These are phyloP conservation scores for Ia io DNA, from an alignment of 2,113 vertebrate genomes.

Conservation along the genomic window DNA sequence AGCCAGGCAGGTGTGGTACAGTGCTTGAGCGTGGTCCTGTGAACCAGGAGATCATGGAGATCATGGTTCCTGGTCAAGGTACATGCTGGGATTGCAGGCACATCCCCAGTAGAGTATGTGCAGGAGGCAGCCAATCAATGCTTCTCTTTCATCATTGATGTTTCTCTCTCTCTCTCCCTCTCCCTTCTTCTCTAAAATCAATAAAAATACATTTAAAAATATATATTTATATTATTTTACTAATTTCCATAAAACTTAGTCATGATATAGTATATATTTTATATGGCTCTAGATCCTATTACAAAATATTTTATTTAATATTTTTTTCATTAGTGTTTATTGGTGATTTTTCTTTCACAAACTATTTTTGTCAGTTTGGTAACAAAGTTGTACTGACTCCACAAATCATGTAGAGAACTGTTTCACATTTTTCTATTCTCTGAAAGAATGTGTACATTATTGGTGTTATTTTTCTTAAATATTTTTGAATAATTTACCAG, in stretches of 20 bases:
- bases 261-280: not conserved
- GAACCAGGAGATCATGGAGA: too few relatives aligned
- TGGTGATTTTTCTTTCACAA: not conserved
- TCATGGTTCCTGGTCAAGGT: too few relatives aligned
- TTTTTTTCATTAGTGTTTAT: not conserved
- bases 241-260: not conserved
- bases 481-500: not conserved
- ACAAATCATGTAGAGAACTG: not conserved
- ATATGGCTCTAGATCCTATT: not conserved
- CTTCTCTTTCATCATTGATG: too few relatives aligned
- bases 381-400: not conserved
- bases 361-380: not conserved
- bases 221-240: not conserved
- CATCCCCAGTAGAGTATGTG: too few relatives aligned
- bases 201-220: too few relatives aligned
- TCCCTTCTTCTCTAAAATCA: too few relatives aligned
- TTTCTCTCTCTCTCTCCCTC: too few relatives aligned
- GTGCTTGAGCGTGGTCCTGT: too few relatives aligned
- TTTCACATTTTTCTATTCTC: not conserved
- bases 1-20: not conserved
- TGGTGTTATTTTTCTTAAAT: not conserved
- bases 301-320: not conserved
- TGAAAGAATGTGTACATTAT: not conserved
- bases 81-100: too few relatives aligned
- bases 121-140: too few relatives aligned